Conservation (phyloP, 1,140 invertebrate genomes). For the Drosophila parvula region DNA sequence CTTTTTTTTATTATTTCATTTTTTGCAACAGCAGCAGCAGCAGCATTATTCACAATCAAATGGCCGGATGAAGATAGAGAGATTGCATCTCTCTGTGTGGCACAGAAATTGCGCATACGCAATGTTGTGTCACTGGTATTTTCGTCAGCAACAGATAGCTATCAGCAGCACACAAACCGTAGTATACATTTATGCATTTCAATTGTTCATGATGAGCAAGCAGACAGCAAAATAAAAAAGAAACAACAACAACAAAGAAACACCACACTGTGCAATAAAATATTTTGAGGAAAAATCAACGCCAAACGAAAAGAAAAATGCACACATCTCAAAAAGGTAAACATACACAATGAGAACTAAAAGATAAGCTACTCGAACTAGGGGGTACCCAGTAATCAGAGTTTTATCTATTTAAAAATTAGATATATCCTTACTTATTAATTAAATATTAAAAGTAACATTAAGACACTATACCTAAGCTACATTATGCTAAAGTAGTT, state of each 20-base stretch:
- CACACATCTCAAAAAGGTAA: conserved; percentile 24
- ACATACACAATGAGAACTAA: not conserved
- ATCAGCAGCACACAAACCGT: conserved; percentile 16
- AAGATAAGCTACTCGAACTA: not conserved
- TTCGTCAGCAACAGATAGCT: conserved; percentile 19
- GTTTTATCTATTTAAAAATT: no score
- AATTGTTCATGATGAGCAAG: conserved; percentile 42
- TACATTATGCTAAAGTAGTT: no score
- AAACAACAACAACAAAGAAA: not conserved
- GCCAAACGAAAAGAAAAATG: not conserved
- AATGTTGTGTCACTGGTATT: conserved; percentile 28
- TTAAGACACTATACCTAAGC: no score
- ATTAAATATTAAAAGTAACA: not conserved
- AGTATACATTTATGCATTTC: conserved; percentile 41
- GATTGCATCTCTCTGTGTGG: conserved; percentile 26
- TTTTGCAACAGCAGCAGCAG: conserved; percentile 1
- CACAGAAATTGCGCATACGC: conserved; percentile 46
- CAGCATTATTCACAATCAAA: conserved; percentile 30
- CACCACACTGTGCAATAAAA: conserved; percentile 19
- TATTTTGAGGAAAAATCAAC: conserved; percentile 29
- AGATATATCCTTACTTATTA: no score
- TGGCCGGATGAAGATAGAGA: conserved; percentile 25
- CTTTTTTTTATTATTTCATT: not conserved
- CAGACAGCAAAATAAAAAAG: not conserved
- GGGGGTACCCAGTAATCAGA: not conserved